Conservation (phyloP, 1,140 invertebrate genomes). For the Scaptomyza pallida region DNA sequence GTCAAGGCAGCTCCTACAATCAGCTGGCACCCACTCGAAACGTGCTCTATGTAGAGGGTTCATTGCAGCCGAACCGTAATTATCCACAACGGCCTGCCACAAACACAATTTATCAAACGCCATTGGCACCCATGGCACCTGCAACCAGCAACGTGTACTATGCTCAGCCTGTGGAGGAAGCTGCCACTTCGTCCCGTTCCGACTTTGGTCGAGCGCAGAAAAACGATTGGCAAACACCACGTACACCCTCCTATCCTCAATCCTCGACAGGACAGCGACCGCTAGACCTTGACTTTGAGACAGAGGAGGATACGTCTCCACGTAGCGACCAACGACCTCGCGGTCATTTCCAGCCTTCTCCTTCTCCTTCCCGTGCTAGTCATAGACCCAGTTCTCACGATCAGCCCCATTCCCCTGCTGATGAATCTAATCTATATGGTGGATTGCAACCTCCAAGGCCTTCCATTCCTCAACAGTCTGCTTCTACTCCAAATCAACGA, state of each 20-base stretch:
- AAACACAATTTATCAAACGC: slow-evolving; percentile 49
- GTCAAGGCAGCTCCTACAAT: slow-evolving; percentile 45
- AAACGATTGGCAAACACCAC: slow-evolving; percentile 35
- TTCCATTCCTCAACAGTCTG: not conserved
- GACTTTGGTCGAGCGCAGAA: slow-evolving; percentile 48
- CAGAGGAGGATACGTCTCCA: not conserved
- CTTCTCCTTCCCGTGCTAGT: not conserved
- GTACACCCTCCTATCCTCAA: slow-evolving; percentile 1
- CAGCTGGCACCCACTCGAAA: slow-evolving; percentile 54
- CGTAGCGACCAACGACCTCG: slow-evolving; percentile 6
- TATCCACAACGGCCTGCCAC: slow-evolving; percentile 46
- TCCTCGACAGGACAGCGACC: slow-evolving; percentile 48
- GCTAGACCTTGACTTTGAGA: slow-evolving; percentile 39
- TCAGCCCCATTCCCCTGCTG: not conserved
- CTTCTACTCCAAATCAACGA: too few species aligned
- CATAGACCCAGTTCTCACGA: not conserved
- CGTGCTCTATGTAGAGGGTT: slow-evolving; percentile 70
- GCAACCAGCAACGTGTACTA: slow-evolving; percentile 46
- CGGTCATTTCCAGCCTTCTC: not conserved
- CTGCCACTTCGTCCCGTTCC: slow-evolving; percentile 39
- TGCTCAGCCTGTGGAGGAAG: slow-evolving; percentile 56
- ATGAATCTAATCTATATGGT: slow-evolving; percentile 50
- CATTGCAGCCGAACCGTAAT: slow-evolving; percentile 76
- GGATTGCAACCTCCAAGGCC: slow-evolving; percentile 41
- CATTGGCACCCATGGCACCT: slow-evolving; percentile 62